These are phyloP conservation scores for Cnemophilus loriae DNA, from an alignment of 2,113 vertebrate species.

Conservation along the genomic window DNA sequence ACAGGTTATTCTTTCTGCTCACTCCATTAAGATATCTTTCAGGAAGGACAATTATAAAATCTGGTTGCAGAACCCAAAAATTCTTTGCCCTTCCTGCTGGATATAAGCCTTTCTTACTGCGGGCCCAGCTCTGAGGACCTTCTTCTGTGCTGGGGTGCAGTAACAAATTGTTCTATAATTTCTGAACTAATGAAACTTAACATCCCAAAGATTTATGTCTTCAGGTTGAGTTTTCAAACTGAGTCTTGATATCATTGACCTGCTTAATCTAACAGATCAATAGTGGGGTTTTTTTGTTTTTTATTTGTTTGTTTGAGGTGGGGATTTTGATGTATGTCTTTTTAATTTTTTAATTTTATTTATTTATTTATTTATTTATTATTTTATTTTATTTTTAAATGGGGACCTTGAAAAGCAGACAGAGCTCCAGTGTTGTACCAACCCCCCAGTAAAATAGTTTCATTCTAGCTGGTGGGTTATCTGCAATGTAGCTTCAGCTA, in stretches of 20 bases:
- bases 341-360: neutral
- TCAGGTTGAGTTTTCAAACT: neutral
- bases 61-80: neutral
- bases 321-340: fast-evolving
- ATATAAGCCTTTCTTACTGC: fast-evolving
- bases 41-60: neutral
- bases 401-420: neutral
- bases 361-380: too few species aligned
- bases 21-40: neutral
- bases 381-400: neutral
- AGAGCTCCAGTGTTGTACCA: neutral
- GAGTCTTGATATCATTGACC: neutral
- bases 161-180: neutral
- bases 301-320: neutral
- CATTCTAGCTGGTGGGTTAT: neutral
- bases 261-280: neutral
- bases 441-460: neutral
- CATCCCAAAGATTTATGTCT: neutral
- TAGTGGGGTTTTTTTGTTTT: neutral
- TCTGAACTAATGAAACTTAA: neutral
- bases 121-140: neutral
- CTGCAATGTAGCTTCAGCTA: neutral
- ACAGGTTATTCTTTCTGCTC: neutral
- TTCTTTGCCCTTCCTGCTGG: neutral
- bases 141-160: fast-evolving